These are phyloP conservation scores for Orthosia gothica DNA, from an alignment of 2,888 invertebrate species.

Conservation along the genomic window DNA sequence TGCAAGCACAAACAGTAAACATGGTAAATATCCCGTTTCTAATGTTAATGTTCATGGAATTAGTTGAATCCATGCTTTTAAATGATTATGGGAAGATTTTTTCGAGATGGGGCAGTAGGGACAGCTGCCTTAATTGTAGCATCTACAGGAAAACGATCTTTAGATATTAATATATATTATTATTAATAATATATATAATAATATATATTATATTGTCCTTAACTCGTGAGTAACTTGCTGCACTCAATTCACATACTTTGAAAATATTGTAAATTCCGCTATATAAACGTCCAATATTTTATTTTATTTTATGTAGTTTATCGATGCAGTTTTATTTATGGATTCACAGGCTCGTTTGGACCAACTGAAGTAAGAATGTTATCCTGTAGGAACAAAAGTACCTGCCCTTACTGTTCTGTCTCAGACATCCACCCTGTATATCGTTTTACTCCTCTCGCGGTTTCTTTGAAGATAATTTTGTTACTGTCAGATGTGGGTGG, in stretches of 20 bases:
- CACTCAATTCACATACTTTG: too few species aligned
- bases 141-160: background rate
- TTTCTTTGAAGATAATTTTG: background rate
- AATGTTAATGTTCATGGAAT: too few species aligned
- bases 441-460: constrained; percentile 5
- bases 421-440: background rate
- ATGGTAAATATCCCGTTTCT: too few species aligned
- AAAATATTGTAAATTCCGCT: too few species aligned
- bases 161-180: too few species aligned
- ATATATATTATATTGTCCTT: too few species aligned
- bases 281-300: too few species aligned
- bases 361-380: background rate
- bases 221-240: too few species aligned
- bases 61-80: background rate
- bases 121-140: background rate
- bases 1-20: too few species aligned
- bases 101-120: background rate
- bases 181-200: too few species aligned
- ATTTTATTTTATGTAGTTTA: too few species aligned
- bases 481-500: background rate
- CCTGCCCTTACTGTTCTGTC: background rate
- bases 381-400: background rate
- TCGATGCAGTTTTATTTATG: background rate
- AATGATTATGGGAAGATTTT: background rate
- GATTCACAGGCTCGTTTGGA: background rate